phyloP scores from a whole-genome alignment of 2,797 vertebrate species.

The Tangara arthus region DNA sequence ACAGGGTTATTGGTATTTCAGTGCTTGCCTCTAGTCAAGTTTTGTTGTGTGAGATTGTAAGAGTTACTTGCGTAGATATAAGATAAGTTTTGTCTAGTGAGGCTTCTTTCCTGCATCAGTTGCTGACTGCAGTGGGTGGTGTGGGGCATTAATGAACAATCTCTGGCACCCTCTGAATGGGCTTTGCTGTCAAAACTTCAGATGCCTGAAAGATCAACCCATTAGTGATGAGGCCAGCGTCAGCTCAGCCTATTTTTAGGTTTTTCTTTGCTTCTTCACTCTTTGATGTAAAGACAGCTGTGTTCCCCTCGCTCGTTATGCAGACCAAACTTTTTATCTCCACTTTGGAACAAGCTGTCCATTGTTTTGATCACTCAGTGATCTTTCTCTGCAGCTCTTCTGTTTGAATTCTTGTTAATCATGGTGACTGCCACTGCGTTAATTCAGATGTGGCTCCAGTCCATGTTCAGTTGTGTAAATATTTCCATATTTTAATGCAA shows the following conservation, averaged over 20 bases:
- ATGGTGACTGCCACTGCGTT: background rate
- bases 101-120: background rate
- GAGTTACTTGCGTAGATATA: background rate
- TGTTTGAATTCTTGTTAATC: conserved; percentile 18
- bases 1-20: background rate
- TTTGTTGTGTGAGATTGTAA: background rate
- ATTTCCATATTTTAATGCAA: conserved; percentile 19
- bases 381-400: background rate
- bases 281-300: conserved; percentile 57
- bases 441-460: background rate
- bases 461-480: background rate
- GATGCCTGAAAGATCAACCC: conserved; percentile 5
- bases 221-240: background rate
- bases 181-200: conserved; percentile 34
- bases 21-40: background rate
- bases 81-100: background rate
- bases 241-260: conserved; percentile 25
- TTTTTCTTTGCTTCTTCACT: background rate
- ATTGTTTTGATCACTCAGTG: conserved; percentile 22
- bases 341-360: conserved; percentile 27
- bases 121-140: background rate
- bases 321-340: conserved; percentile 11
- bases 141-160: background rate
- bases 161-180: conserved; percentile 24
- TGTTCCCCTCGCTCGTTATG: background rate